These are phyloP conservation scores for Xenopus petersii DNA, from an alignment of 2,797 vertebrate species.

Conservation along the genomic window DNA sequence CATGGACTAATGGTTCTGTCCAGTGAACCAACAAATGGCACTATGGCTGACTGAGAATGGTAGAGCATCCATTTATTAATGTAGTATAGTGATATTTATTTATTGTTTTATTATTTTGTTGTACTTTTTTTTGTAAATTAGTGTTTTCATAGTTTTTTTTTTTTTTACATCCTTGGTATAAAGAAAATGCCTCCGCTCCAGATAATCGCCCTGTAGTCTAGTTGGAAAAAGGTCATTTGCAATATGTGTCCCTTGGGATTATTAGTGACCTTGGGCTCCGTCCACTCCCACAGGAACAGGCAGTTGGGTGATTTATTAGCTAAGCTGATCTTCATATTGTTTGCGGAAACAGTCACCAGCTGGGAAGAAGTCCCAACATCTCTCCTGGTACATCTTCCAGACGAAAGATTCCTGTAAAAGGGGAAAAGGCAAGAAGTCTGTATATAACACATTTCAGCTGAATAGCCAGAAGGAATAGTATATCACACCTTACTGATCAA, in stretches of 20 bases:
- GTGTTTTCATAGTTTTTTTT: conserved; percentile 2
- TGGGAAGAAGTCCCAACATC: conserved; percentile 97
- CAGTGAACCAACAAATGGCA: conserved; percentile 32
- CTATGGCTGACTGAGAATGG: conserved; percentile 23
- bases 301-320: conserved; percentile 61
- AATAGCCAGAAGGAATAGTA: no score
- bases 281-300: conserved; percentile 4
- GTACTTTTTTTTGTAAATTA: conserved; percentile 8
- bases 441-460: no score
- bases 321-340: conserved; percentile 95
- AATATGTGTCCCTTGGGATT: conserved; percentile 15
- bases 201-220: conserved; percentile 8
- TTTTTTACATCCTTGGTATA: conserved; percentile 1
- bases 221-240: conserved; percentile 14
- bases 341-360: conserved; percentile 97
- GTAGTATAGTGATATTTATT: conserved; percentile 25
- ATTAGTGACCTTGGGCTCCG: background rate
- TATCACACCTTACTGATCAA: no score
- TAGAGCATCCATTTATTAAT: conserved; percentile 32
- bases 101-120: no score
- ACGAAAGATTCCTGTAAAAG: conserved; percentile 89
- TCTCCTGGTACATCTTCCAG: conserved; percentile 99
- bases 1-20: background rate
- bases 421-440: background rate
- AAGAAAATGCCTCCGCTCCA: background rate